Evolutionary conservation across 2,113 vertebrate species (phyloP), one percentile per base, ranked within the genome.

Genomic region (Nanorana parkeri): DNA sequence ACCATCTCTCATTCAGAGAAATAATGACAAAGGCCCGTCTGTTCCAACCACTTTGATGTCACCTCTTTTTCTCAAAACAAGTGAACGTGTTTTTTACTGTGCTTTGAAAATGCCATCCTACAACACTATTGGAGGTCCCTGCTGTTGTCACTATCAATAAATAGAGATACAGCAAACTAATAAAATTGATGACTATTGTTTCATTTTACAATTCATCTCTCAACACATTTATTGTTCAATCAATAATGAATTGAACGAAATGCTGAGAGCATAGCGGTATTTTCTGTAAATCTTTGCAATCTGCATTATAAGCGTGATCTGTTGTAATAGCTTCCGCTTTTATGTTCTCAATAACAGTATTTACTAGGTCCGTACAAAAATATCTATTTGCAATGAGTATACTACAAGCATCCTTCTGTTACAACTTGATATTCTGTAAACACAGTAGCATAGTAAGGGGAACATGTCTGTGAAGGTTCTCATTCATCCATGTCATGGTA

Each of bases 81-180:
- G 26, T 52, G 15, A 67, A 32, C 65, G 7, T 68, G 15, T 32
- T 23, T 29, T 78, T 68, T 54, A 72, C 17, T 52, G 61, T 77
- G 75, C 51, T 32, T 77, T 68, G 15, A 54, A 32, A 55, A 58
- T 10, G 26, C 58, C 60, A 65, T 21, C 15, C 67, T 21, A 54
- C 11, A 3, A 63, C 16, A 29, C n/a, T 52, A 3, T 19, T 52
- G 19, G 29, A 28, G 47, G 41, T 15, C 6, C 24, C 68, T 32
- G 78, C 32, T 20, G 3, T 68, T 72, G 68, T 71, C 78, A 81
- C 63, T 64, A 64, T 20, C 66, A 29, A 60, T 80, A 54, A 64
- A 64, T 6, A 19, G 32, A 72, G 24, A 21, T 36, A 61, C 20
- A 20, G 23, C 21, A 28, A 71, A 23, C 24, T 36, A 28, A 24